Percentiles rank a stretch among this genome's conserved stretches.
These are phyloP conservation scores for Spizaetus ornatus DNA, from an alignment of 2,113 vertebrate species.

Conservation along the genomic window DNA sequence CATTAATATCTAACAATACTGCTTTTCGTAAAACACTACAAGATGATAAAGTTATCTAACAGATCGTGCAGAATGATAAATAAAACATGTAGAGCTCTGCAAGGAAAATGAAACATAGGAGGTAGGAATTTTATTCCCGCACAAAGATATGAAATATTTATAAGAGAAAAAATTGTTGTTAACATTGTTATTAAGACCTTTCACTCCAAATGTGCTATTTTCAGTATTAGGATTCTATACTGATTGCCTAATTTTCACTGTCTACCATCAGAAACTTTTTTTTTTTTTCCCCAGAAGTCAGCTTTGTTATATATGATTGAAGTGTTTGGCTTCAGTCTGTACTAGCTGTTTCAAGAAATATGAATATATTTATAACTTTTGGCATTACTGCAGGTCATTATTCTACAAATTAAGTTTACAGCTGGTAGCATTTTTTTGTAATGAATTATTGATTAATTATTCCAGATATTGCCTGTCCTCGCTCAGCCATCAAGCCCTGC, in stretches of 20 bases:
- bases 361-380: neutral
- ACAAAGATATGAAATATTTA: conserved; percentile 19
- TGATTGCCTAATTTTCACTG: neutral
- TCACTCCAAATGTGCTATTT: neutral
- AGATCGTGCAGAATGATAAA: neutral
- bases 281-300: neutral
- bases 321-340: neutral
- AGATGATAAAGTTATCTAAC: neutral
- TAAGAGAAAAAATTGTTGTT: neutral
- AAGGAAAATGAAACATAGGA: neutral
- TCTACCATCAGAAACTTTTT: neutral
- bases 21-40: neutral
- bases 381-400: conserved; percentile 21
- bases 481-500: neutral
- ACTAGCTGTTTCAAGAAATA: neutral
- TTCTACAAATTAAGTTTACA: conserved; percentile 42
- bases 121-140: neutral
- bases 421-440: conserved; percentile 35
- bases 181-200: neutral
- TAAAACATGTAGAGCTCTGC: conserved; percentile 10
- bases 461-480: conserved; percentile 18
- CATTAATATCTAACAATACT: neutral
- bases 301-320: neutral
- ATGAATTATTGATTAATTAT: conserved; percentile 70
- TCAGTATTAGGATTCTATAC: neutral